Base-by-base conservation (phyloP, 2,888 invertebrate genomes). In the Alloplasta piceator region DNA sequence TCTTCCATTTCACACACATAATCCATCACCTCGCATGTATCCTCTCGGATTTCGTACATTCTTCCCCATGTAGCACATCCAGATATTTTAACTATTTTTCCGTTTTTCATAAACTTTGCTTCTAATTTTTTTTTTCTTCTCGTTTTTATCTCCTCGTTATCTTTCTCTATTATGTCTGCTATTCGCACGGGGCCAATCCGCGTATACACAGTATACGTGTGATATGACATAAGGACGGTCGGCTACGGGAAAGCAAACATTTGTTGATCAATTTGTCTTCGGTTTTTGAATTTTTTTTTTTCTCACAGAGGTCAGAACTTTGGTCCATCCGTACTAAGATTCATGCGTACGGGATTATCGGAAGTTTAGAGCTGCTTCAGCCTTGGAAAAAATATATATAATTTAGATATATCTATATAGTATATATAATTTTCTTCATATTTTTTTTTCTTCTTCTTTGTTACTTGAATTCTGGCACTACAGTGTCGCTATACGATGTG, bases 131-230 rank as follows among this genome's bases (percentile, higher is more conserved):
- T 55, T 72, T 61, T 6, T 26, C 5, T 36, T 43, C 9, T 67
- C 26, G n/a, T 48, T 64, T 26, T 5, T 55, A 66, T 61, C 5
- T 26, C 5, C 12, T 43, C 9, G 52, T 36, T 50, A 41, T 46
- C 39, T 60, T 16, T 73, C 50, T 10, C 43, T 6, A n/a, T 55
- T 50, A 38, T 46, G 70, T 73, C 61, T 55, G 55, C 46, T n/a
- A 55, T 26, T 58, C 38, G 10, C 39, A 14, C 50, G 39, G 39
- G 66, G 60, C 55, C 50, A 61, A 26, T 50, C 71, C 67, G 56
- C 75, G 75, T 82, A 79, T 82, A 82, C 79, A 82, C 63, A 68
- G 82, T 82, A 82, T 79, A 82, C 76, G 60, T 78, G 79, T 72
- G 82, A 78, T 75, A 78, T 81, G 80, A 73, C 73, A 73, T 16